Evolutionary conservation across 2,888 invertebrate genomes (phyloP), one percentile per base, ranked within the genome.

Genomic region (Tethea ocularis): DNA sequence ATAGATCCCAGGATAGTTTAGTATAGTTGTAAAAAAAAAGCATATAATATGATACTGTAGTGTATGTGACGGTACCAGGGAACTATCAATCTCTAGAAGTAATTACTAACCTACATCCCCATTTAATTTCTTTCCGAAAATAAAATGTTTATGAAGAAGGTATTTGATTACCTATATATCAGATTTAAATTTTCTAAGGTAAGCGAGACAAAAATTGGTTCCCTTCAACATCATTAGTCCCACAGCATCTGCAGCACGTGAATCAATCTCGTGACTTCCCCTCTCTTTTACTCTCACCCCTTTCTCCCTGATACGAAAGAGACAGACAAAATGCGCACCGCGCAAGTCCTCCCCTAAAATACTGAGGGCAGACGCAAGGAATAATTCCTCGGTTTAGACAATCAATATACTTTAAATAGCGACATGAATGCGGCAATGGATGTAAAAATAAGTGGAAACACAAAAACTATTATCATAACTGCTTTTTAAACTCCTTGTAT

Each of bases 181-280:
- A n/a, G n/a, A n/a, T n/a, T n/a, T n/a, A n/a, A n/a, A n/a, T n/a
- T n/a, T n/a, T n/a, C n/a, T n/a, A n/a, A n/a, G n/a, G n/a, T n/a
- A n/a, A n/a, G n/a, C n/a, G 3, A 2, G 26, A 26, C n/a, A 0
- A 20, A 46, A 46, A 46, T 62, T 82, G 78, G 71, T 72, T 78
- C 71, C 54, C 55, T 86, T 64, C 52, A 63, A 66, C 67, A 80
- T 80, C 52, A 24, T 38, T n/a, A 64, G 55, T 52, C 67, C 74
- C 86, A 64, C 89, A 89, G 89, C 89, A 87, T 90, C 89, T 84
- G 88, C 86, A 87, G 80, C 84, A 80, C 77, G 83, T 86, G 88
- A 87, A 89, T 86, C 81, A 86, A 87, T 88, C 82, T 78, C 69
- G 67, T 64, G 58, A 38, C 64, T 57, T 55, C 61, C 68, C 68